A percentile compares a stretch with the other conserved stretches of the same genome.
phyloP scores from a whole-genome alignment of 2,888 invertebrate genomes.

The Sylvicola fuscatus region DNA sequence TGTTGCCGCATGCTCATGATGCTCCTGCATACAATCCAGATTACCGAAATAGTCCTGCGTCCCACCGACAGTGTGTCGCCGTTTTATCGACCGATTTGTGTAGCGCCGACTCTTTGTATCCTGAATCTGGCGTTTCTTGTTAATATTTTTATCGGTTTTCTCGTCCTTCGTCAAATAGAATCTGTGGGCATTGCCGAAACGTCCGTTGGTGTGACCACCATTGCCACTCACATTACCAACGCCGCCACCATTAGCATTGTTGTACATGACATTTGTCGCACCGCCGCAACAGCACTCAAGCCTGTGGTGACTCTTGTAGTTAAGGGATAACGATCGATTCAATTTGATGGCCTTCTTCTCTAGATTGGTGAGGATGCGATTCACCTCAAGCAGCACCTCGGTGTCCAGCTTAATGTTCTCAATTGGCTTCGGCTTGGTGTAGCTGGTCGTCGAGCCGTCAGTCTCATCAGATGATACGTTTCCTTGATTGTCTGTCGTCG shows the following conservation, averaged over 20 bases:
- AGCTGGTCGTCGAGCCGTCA: constrained; percentile 6
- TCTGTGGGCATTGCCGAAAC: constrained; percentile 23
- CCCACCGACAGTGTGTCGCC: constrained; percentile 82
- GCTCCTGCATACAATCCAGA: neutral
- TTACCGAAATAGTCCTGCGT: constrained; percentile 47
- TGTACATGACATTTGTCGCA: constrained; percentile 8
- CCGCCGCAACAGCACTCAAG: constrained; percentile 7
- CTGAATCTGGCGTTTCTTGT: constrained; percentile 42
- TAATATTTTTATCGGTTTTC: constrained; percentile 61
- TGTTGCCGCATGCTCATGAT: neutral
- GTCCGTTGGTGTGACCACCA: constrained; percentile 5
- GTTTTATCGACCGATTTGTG: constrained; percentile 44
- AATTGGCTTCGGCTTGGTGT: neutral
- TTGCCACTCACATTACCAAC: constrained; percentile 8
- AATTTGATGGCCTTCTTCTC: constrained; percentile 8
- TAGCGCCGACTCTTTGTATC: constrained; percentile 11
- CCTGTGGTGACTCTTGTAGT: constrained; percentile 7
- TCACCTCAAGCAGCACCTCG: constrained; percentile 7
- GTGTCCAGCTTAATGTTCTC: constrained; percentile 1
- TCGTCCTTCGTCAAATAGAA: constrained; percentile 41
- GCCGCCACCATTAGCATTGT: constrained; percentile 19
- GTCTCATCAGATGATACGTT: constrained; percentile 5
- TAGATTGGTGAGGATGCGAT: constrained; percentile 7
- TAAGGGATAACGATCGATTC: constrained; percentile 8
- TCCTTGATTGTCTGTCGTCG: neutral